Evolutionary conservation across 2,113 vertebrate species (phyloP).

Genomic region (Myrmecobius fasciatus): DNA sequence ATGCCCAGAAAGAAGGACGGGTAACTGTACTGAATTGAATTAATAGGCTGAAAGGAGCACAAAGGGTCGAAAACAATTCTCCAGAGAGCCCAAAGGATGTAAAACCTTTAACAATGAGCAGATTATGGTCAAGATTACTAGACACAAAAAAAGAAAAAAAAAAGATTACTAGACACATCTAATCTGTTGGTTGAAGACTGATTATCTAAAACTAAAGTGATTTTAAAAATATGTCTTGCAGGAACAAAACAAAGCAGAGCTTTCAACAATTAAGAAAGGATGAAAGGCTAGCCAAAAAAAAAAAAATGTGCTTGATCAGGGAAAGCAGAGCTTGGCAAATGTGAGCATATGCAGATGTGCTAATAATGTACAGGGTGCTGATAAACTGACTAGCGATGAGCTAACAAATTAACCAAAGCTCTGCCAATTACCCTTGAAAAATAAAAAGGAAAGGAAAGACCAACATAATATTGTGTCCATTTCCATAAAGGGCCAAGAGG

Average conservation of each 20-base stretch:
- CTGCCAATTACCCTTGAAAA: conserved; percentile 19
- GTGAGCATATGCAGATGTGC: neutral
- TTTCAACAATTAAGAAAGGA: neutral
- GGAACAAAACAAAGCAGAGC: neutral
- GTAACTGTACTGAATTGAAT: neutral
- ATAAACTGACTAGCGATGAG: neutral
- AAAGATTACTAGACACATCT: neutral
- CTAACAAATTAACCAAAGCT: conserved; percentile 28
- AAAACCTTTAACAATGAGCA: neutral
- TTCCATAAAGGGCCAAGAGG: neutral
- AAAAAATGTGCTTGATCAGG: neutral
- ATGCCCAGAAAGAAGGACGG: conserved; percentile 2
- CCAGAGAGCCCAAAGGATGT: neutral
- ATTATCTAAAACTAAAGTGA: neutral
- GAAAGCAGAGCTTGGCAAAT: neutral
- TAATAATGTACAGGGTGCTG: neutral
- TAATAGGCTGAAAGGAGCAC: neutral
- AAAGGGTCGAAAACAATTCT: conserved; percentile 16
- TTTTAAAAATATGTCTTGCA: neutral
- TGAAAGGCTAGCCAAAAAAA: conserved; percentile 5
- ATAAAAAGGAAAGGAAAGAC: conserved; percentile 13
- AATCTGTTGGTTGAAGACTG: neutral
- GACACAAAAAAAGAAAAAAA: no score
- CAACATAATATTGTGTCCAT: neutral
- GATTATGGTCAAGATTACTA: neutral